A percentile compares a stretch with the other conserved stretches of the same genome.
Evolutionary conservation across 2,888 invertebrate species (phyloP).

Genomic region (Liopterus haemorrhoidalis): DNA sequence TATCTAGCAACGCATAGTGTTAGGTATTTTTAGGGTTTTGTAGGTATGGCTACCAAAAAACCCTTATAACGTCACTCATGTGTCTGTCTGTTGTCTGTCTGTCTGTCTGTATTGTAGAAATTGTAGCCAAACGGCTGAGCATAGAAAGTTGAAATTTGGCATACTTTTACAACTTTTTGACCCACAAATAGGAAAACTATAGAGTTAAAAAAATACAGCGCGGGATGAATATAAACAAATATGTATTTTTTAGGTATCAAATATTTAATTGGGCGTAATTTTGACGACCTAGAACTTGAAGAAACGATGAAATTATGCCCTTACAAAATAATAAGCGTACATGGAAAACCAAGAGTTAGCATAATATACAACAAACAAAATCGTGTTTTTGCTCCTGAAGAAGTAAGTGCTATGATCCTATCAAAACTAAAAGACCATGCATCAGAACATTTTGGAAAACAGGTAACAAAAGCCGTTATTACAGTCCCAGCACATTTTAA

Average conservation of each 20-base stretch:
- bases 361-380: conserved; percentile 19
- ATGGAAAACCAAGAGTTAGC: conserved; percentile 26
- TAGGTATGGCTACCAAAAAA: no score
- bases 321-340: conserved; percentile 28
- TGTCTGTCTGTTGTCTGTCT: no score
- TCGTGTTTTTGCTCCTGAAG: conserved; percentile 26
- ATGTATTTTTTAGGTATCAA: conserved; percentile 32
- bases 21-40: no score
- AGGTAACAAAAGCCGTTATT: conserved; percentile 31
- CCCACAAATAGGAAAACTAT: no score
- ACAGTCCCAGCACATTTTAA: conserved; percentile 37
- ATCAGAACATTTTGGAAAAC: conserved; percentile 24
- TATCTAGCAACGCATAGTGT: no score
- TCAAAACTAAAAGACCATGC: conserved; percentile 26
- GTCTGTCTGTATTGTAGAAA: no score
- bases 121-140: no score
- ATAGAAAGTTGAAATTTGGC: no score
- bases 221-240: no score
- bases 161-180: no score
- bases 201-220: no score
- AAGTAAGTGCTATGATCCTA: conserved; percentile 30
- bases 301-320: conserved; percentile 28
- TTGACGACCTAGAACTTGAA: conserved; percentile 30
- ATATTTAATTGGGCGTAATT: conserved; percentile 33
- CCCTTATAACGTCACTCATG: no score